A percentile compares a stretch with the other conserved stretches of the same genome.
phyloP scores from a whole-genome alignment of 2,113 vertebrate species.

The Elaphurus davidianus region DNA sequence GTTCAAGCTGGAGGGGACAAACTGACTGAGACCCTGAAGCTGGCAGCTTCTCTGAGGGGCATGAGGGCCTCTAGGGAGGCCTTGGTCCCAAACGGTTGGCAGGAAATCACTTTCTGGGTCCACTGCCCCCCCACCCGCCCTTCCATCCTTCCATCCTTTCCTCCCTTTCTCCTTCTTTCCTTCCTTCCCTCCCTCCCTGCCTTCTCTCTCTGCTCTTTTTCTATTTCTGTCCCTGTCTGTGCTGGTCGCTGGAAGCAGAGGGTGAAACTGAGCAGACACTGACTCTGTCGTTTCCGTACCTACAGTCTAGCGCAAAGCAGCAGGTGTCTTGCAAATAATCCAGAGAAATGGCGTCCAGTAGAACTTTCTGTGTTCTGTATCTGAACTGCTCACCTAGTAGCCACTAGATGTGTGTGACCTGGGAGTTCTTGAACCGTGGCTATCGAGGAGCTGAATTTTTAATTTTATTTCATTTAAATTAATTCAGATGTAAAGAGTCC shows the following conservation, averaged over 20 bases:
- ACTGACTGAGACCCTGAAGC: not conserved
- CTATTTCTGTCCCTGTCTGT: not conserved
- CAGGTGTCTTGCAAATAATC: fast-evolving
- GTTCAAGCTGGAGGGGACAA: not conserved
- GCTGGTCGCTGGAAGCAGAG: not conserved
- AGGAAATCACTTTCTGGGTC: not conserved
- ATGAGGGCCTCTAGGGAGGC: not conserved
- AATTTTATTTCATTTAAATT: not conserved
- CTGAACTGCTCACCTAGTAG: fast-evolving
- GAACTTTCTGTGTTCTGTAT: fast-evolving
- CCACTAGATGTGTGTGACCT: fast-evolving
- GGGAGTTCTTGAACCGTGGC: not conserved
- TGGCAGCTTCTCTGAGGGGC: not conserved
- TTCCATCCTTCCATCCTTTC: fast-evolving
- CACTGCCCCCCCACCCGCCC: fast-evolving
- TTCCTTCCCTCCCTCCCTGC: not conserved
- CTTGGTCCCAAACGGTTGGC: not conserved
- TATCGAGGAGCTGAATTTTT: not conserved
- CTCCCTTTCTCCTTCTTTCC: not conserved
- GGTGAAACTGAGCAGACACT: not conserved
- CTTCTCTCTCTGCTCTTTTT: not conserved
- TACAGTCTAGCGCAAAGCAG: fast-evolving
- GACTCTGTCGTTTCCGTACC: fast-evolving
- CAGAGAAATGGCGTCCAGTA: fast-evolving
- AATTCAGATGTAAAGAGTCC: not conserved